phyloP scores from a whole-genome alignment of 2,888 invertebrate species.

The Malthinus flaveolus region DNA sequence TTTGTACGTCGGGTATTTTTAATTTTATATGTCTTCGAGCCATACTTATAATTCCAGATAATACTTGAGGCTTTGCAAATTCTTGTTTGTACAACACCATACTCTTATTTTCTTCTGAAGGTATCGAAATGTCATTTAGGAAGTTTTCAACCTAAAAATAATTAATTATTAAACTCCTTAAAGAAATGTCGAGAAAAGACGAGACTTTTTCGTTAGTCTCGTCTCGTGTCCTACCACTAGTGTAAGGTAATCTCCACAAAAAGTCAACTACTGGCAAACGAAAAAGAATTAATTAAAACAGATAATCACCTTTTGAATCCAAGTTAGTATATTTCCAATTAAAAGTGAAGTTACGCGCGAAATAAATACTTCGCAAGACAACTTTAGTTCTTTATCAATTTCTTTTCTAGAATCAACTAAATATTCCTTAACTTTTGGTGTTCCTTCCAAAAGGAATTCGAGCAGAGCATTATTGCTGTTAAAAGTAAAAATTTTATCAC shows the following conservation, averaged over 20 bases:
- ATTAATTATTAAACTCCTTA: not conserved
- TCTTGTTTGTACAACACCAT: constrained; percentile 35
- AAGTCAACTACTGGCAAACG: no score
- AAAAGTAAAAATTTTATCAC: constrained; percentile 77
- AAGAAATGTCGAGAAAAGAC: no score
- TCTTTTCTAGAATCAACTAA: constrained; percentile 94
- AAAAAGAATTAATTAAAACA: not conserved
- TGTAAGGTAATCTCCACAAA: no score
- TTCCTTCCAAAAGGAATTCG: constrained; percentile 90
- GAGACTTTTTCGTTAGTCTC: no score
- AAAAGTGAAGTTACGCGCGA: constrained; percentile 75
- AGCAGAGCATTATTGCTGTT: constrained; percentile 89
- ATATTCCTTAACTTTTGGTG: constrained; percentile 91
- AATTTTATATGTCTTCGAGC: constrained; percentile 78
- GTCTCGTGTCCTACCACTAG: no score
- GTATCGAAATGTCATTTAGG: constrained; percentile 20
- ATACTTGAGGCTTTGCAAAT: constrained; percentile 68
- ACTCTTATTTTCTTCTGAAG: constrained; percentile 5
- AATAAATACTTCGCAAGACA: constrained; percentile 87
- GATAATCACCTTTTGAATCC: constrained; percentile 71
- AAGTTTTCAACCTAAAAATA: constrained; percentile 33
- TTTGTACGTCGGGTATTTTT: constrained; percentile 77
- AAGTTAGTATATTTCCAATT: constrained; percentile 72
- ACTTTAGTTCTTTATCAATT: constrained; percentile 90
- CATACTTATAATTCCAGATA: constrained; percentile 75